A percentile compares a stretch with the other conserved stretches of the same genome.
Conservation (phyloP, 2,888 invertebrate genomes). For the Zele albiditarsus region DNA sequence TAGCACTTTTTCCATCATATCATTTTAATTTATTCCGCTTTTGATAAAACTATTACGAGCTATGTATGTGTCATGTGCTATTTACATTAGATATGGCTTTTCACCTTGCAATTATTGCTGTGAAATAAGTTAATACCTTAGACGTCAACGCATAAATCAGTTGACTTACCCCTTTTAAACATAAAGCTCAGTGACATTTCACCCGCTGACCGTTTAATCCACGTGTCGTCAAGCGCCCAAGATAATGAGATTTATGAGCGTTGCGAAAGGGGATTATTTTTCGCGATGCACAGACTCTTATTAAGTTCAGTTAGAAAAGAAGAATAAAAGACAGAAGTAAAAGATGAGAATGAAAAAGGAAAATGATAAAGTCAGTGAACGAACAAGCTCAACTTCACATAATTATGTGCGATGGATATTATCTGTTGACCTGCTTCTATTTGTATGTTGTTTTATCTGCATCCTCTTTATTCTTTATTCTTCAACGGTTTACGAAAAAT, state of each 20-base stretch:
- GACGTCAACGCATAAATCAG: conserved; percentile 49
- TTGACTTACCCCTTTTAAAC: conserved; percentile 41
- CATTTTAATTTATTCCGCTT: not conserved
- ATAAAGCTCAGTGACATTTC: conserved; percentile 47
- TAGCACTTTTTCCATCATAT: too few relatives aligned
- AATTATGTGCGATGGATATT: not conserved
- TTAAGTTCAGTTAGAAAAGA: conserved; percentile 7
- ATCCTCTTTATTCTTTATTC: not conserved
- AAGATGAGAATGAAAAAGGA: not conserved
- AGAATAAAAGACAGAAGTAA: not conserved
- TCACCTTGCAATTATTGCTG: not conserved
- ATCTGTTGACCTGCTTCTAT: not conserved
- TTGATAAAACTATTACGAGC: not conserved
- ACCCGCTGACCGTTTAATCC: conserved; percentile 36
- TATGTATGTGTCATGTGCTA: not conserved
- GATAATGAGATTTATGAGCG: conserved; percentile 51
- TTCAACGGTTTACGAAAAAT: not conserved
- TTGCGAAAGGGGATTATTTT: conserved; percentile 38
- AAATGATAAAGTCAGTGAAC: not conserved
- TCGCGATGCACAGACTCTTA: conserved; percentile 37
- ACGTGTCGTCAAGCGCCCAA: conserved; percentile 37
- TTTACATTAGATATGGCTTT: not conserved
- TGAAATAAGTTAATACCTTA: conserved; percentile 44
- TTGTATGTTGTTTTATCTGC: not conserved
- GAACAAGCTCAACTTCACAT: not conserved